phyloP scores from a whole-genome alignment of 2,113 vertebrate species.

The Sylvia atricapilla region DNA sequence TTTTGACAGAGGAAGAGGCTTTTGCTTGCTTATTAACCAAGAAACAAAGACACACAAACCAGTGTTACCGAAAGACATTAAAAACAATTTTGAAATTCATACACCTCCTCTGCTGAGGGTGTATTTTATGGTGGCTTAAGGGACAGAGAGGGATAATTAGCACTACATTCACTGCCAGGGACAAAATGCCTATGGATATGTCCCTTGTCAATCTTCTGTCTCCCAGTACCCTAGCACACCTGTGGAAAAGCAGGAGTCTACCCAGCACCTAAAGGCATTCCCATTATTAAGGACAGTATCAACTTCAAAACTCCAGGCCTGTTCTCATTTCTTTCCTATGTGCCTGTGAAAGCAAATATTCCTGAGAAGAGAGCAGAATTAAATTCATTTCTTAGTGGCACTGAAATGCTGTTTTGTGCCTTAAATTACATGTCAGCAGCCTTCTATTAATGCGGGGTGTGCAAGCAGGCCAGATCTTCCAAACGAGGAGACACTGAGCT shows the following conservation, averaged over 20 bases:
- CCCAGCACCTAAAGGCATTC: not conserved
- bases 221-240: not conserved
- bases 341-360: not conserved
- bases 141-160: not conserved
- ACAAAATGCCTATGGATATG: not conserved
- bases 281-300: not conserved
- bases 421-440: not conserved
- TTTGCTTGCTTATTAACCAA: not conserved
- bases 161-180: not conserved
- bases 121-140: not conserved
- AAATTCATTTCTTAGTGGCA: not conserved
- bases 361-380: not conserved
- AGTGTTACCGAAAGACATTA: not conserved
- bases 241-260: not conserved
- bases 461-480: not conserved
- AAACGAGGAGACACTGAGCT: not conserved
- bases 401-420: not conserved
- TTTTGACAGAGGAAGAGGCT: conserved; percentile 18
- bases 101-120: not conserved
- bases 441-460: not conserved
- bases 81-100: not conserved
- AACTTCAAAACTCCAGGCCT: not conserved
- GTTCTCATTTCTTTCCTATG: not conserved
- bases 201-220: not conserved
- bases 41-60: not conserved